Evolutionary conservation across 2,797 vertebrate species (phyloP), one percentile per base, ranked within the genome.

Genomic region (Fistularia commersonii): DNA sequence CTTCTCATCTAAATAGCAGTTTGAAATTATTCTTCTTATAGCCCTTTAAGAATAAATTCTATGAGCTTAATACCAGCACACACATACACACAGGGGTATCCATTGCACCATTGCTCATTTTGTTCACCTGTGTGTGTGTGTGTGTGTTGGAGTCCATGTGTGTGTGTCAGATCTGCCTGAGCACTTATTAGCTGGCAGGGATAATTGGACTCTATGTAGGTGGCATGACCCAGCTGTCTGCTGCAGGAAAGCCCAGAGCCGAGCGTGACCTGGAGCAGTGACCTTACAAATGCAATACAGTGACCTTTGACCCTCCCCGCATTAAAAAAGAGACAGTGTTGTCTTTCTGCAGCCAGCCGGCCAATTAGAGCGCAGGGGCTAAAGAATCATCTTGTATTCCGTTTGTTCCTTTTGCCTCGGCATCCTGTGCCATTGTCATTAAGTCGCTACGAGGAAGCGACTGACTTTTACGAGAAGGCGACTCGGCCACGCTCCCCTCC

Each of bases 271-370:
- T 80, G 79, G 48, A 62, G 68, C 50, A 14, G 74, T 84, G 87
- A 89, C 86, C 87, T 89, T 89, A 90, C 87, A 89, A 89, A 88
- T 87, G 87, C 87, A 88, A 88, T 87, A 88, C 84, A 87, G 79
- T 64, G 82, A 87, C 83, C 85, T 87, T 44, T 86, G 81, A 88
- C 85, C 84, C 68, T 14, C 10, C 66, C 66, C 78, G 72, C 81
- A 85, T 88, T 89, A 83, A 88, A 53, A 53, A 32, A 83, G 81
- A 83, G 83, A 85, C 83, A 85, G 82, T 85, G 85, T 87, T 88
- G 86, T 89, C 84, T 84, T 87, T 87, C 82, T 81, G 80, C 80
- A 78, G 80, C 72, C 76, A 77, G 68, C 68, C 84, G 60, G 72
- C 69, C 86, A 88, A 86, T 86, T 83, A 81, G 72, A 70, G 68